phyloP scores from a whole-genome alignment of 1,140 invertebrate genomes.

The Ceratina calcarata region DNA sequence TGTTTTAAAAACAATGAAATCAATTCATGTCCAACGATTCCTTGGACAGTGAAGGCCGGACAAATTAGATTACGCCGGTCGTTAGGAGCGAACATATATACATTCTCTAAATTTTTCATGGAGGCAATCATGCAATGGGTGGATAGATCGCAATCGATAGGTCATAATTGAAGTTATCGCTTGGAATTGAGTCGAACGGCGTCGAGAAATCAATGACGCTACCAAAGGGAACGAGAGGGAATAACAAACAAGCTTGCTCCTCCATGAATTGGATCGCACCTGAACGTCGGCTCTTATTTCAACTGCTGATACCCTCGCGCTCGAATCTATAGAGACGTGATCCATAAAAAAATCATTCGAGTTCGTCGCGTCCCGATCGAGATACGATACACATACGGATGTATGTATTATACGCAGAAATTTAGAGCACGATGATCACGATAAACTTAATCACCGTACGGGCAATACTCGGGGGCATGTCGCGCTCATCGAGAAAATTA shows the following conservation, averaged over 20 bases:
- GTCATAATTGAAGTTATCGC: conserved; percentile 25
- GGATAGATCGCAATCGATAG: conserved; percentile 33
- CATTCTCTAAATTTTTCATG: conserved; percentile 1
- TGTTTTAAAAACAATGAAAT: too few relatives aligned
- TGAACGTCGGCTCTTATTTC: conserved; percentile 19
- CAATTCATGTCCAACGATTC: too few relatives aligned
- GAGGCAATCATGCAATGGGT: background rate
- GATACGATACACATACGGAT: background rate
- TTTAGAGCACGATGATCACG: too few relatives aligned
- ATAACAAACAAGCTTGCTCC: conserved; percentile 34
- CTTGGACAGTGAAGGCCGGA: too few relatives aligned
- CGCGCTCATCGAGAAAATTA: background rate
- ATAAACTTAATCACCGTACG: background rate
- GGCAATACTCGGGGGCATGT: background rate
- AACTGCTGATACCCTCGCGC: background rate
- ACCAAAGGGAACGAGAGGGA: conserved; percentile 17
- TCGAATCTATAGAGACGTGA: background rate
- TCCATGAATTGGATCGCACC: conserved; percentile 26
- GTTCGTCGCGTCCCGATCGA: background rate
- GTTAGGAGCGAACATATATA: too few relatives aligned
- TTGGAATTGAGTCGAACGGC: conserved; percentile 8
- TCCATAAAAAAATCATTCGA: conserved; percentile 11
- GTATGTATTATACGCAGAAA: background rate
- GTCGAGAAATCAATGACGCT: conserved; percentile 40
- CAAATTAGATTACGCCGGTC: too few relatives aligned